phyloP scores from a whole-genome alignment of 1,140 invertebrate species.

The Lepidotrigona ventralis region DNA sequence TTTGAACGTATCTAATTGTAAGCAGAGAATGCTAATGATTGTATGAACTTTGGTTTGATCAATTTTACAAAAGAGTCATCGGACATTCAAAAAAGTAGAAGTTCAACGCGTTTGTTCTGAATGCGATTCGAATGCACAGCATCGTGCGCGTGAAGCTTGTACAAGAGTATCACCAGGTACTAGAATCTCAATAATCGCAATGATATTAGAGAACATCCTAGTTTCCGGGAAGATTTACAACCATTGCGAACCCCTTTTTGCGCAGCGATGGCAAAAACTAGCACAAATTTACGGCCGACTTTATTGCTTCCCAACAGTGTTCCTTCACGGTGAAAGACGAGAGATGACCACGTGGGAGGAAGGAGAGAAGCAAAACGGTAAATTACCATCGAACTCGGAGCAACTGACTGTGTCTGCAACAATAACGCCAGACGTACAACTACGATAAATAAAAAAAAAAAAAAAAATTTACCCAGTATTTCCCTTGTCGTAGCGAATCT shows the following conservation, averaged over 20 bases:
- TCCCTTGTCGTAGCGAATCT: not conserved
- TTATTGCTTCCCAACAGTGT: slow-evolving; percentile 57
- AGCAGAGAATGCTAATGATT: no score
- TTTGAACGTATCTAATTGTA: no score
- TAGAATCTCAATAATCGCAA: not conserved
- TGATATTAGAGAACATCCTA: slow-evolving; percentile 6
- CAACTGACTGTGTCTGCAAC: slow-evolving; percentile 40
- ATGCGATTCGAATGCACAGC: no score
- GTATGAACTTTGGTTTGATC: no score
- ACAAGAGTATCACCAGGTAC: not conserved
- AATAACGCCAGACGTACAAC: slow-evolving; percentile 50
- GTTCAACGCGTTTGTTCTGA: no score
- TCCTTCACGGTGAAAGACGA: slow-evolving; percentile 17
- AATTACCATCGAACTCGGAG: slow-evolving; percentile 54
- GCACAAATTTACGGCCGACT: slow-evolving; percentile 56
- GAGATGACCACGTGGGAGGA: slow-evolving; percentile 45
- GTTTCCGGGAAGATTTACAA: slow-evolving; percentile 26
- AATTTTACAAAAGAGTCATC: no score
- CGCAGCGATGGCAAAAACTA: slow-evolving; percentile 46
- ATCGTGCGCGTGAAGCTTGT: not conserved
- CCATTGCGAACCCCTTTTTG: slow-evolving; percentile 17
- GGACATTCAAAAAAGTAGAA: no score
- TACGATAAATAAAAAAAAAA: slow-evolving; percentile 44
- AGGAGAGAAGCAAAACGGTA: slow-evolving; percentile 44
- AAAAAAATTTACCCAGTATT: slow-evolving; percentile 46